Evolutionary conservation across 2,797 vertebrate species (phyloP).

Genomic region (Sebastes diploproa): DNA sequence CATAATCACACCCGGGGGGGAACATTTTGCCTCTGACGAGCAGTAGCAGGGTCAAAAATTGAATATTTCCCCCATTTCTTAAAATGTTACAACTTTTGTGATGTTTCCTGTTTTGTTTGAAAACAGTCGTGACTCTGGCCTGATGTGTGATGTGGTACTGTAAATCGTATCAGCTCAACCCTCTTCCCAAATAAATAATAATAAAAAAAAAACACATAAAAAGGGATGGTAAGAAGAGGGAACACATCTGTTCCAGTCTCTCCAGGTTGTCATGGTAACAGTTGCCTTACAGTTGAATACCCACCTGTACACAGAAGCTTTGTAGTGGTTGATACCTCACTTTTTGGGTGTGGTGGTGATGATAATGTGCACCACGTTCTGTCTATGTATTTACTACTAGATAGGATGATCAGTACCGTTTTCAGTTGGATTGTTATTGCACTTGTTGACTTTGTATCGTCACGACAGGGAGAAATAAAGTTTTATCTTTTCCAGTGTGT

Average conservation of each 20-base stretch:
- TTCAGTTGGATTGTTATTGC: slow-evolving; percentile 81
- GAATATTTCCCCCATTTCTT: slow-evolving; percentile 27
- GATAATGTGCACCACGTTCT: slow-evolving; percentile 70
- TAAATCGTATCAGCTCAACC: slow-evolving; percentile 63
- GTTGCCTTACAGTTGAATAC: slow-evolving; percentile 84
- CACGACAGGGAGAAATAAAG: slow-evolving; percentile 84
- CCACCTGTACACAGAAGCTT: slow-evolving; percentile 79
- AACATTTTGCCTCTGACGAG: slow-evolving; percentile 30
- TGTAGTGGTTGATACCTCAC: slow-evolving; percentile 80
- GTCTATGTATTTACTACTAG: slow-evolving; percentile 79
- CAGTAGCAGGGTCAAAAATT: slow-evolving; percentile 51
- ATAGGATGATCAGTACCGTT: slow-evolving; percentile 76
- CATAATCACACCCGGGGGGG: slow-evolving; percentile 37
- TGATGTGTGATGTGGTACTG: slow-evolving; percentile 73
- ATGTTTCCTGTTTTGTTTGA: slow-evolving; percentile 70
- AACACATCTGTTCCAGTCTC: slow-evolving; percentile 64
- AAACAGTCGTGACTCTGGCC: slow-evolving; percentile 69
- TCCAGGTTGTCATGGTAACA: slow-evolving; percentile 80
- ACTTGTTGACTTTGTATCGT: slow-evolving; percentile 87
- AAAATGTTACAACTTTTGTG: slow-evolving; percentile 64
- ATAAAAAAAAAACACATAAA: neutral
- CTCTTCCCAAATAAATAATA: slow-evolving; percentile 24
- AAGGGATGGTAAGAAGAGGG: slow-evolving; percentile 34
- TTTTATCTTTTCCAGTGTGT: slow-evolving; percentile 85
- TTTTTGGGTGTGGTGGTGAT: slow-evolving; percentile 72